These are phyloP conservation scores for Accipiter virgatus DNA, from an alignment of 2,113 vertebrate species.

Conservation along the genomic window DNA sequence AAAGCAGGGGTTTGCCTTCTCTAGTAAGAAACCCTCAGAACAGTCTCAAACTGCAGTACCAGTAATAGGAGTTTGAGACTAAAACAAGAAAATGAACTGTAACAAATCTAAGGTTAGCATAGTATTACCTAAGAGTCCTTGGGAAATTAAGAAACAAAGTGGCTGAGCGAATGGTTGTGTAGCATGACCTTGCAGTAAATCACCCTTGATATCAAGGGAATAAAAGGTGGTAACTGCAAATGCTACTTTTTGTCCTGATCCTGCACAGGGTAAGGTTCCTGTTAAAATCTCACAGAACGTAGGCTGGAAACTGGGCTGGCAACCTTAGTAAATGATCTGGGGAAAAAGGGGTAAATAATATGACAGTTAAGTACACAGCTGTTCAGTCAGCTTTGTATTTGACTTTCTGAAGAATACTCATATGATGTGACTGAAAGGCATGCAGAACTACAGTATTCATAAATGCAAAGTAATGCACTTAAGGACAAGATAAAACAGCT, in stretches of 20 bases:
- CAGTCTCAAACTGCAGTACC: background rate
- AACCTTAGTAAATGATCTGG: background rate
- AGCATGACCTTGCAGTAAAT: constrained; percentile 1
- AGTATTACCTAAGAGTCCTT: background rate
- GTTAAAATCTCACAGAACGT: background rate
- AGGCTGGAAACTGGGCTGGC: background rate
- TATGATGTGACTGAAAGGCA: background rate
- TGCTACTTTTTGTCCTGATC: background rate
- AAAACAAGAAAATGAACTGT: background rate
- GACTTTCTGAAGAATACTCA: background rate
- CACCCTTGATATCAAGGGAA: background rate
- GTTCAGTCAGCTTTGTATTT: constrained; percentile 30
- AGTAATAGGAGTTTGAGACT: background rate
- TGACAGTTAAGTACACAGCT: background rate
- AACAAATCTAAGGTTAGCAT: background rate
- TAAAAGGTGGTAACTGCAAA: background rate
- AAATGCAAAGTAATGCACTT: constrained; percentile 35
- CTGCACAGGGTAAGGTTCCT: background rate
- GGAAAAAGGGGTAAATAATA: background rate
- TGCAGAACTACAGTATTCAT: background rate
- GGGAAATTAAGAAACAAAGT: background rate
- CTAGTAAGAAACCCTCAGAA: background rate
- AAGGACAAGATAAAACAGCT: constrained; percentile 23
- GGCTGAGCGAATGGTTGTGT: background rate
- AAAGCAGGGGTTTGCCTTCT: background rate